Evolutionary conservation across 2,888 invertebrate genomes (phyloP), one percentile per base, ranked within the genome.

Genomic region (Tetropium fuscum): DNA sequence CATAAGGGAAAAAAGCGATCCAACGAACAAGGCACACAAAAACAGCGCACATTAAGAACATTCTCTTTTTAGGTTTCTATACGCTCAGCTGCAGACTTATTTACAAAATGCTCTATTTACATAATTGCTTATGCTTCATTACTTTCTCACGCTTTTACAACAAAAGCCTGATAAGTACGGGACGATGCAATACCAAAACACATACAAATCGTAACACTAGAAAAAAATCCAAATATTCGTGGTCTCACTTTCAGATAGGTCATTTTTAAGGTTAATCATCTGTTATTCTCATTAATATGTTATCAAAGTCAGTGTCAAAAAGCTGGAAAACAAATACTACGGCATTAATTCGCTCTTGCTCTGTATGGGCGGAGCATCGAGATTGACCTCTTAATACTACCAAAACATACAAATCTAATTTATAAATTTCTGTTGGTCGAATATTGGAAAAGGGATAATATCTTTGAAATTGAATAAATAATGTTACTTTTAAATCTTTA

Each of bases 261-360:
- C 36, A 48, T 36, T 48, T 44, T 18, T 48, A 20, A 48, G 36
- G 51, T 51, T 51, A 51, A 40, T 25, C n/a, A 34, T 48, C 40
- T 51, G 51, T 51, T 51, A 51, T 51, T 51, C 40, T 27, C n/a
- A 51, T 51, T 51, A 51, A 40, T 51, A 25, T 25, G 27, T 22
- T 48, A 36, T 22, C 34, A 34, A 16, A 60, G 48, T 60, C 55
- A 40, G 43, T 32, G 11, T 54, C 53, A 70, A 73, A 65, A 74
- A 73, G 71, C 70, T 70, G 64, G 64, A 72, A 70, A 67, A 66
- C 66, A 68, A 68, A 63, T 57, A 64, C 71, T 74, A 74, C 72
- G 66, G 73, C 72, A 53, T 69, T 71, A 68, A 64, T 63, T 56
- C 25, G 60, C 64, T 60, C 54, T 32, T n/a, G n/a, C n/a, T n/a